Percentiles rank a stretch among this genome's conserved stretches.
Evolutionary conservation across 2,113 vertebrate genomes (phyloP).

Genomic region (Silurus glanis): DNA sequence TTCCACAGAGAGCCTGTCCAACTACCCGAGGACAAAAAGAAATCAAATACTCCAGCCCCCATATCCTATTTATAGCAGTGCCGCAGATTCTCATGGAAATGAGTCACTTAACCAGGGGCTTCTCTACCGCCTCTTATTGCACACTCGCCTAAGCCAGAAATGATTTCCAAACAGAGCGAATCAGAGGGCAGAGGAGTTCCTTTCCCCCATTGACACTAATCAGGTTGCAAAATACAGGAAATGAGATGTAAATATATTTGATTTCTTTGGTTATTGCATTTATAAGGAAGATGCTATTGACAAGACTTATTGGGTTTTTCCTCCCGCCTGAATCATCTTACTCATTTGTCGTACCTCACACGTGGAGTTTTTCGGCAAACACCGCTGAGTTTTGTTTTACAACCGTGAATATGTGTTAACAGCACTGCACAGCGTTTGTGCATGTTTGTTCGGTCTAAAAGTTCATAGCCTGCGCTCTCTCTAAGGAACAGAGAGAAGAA

Average conservation of each 20-base stretch:
- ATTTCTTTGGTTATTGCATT: slow-evolving; percentile 59
- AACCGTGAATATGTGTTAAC: slow-evolving; percentile 28
- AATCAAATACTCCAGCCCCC: slow-evolving; percentile 49
- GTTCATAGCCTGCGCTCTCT: background rate
- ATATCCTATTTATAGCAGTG: slow-evolving; percentile 52
- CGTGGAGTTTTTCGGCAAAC: slow-evolving; percentile 10
- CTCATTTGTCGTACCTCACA: slow-evolving; percentile 27
- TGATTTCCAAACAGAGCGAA: slow-evolving; percentile 47
- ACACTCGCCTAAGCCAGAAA: slow-evolving; percentile 36
- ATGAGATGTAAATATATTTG: slow-evolving; percentile 60
- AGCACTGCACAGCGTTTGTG: background rate
- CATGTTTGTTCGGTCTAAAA: slow-evolving; percentile 21
- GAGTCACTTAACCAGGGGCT: slow-evolving; percentile 48
- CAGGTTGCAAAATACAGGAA: slow-evolving; percentile 55
- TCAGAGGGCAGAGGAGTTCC: slow-evolving; percentile 48
- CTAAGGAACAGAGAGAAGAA: background rate
- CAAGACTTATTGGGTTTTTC: slow-evolving; percentile 48
- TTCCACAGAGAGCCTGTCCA: slow-evolving; percentile 35
- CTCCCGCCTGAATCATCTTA: slow-evolving; percentile 38
- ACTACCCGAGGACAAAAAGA: slow-evolving; percentile 41
- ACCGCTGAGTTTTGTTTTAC: slow-evolving; percentile 14
- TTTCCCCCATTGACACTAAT: slow-evolving; percentile 54
- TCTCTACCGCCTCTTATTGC: slow-evolving; percentile 41
- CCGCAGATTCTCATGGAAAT: slow-evolving; percentile 48
- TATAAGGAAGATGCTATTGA: slow-evolving; percentile 45